These are phyloP conservation scores for Diploscapter pachys DNA, from an alignment of 1,140 invertebrate species.

Conservation along the genomic window DNA sequence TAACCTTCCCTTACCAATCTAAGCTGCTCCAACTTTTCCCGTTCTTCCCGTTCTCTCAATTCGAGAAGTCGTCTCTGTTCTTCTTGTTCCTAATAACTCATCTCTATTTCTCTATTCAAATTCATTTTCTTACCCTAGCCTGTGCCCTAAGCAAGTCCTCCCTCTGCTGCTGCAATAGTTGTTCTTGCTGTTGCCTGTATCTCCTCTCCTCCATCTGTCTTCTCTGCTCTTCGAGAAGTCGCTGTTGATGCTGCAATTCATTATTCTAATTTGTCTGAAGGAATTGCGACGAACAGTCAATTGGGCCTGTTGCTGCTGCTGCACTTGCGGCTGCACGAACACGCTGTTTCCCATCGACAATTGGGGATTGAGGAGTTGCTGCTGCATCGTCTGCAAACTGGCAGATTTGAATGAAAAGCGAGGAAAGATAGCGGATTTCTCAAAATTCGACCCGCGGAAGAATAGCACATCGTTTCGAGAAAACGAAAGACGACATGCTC, in stretches of 20 bases:
- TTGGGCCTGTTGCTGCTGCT: slow-evolving; percentile 32
- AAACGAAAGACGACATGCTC: too few species aligned
- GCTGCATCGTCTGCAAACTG: slow-evolving; percentile 29
- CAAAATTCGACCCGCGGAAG: too few species aligned
- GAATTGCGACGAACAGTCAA: background rate
- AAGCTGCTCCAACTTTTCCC: slow-evolving; percentile 8
- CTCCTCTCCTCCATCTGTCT: slow-evolving; percentile 16
- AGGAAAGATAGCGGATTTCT: too few species aligned
- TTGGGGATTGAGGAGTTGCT: background rate
- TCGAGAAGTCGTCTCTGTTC: slow-evolving; percentile 15
- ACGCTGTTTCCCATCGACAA: slow-evolving; percentile 24
- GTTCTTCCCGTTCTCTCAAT: slow-evolving; percentile 4
- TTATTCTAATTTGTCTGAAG: slow-evolving; percentile 5
- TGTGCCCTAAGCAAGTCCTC: slow-evolving; percentile 14
- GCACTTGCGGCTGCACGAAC: slow-evolving; percentile 11
- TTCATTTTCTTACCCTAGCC: slow-evolving; percentile 17
- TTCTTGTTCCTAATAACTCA: slow-evolving; percentile 21
- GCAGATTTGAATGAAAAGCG: background rate
- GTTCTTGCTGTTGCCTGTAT: slow-evolving; percentile 22
- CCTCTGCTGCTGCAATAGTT: slow-evolving; percentile 14
- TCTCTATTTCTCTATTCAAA: slow-evolving; percentile 13
- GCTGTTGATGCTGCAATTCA: slow-evolving; percentile 20
- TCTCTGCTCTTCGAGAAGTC: slow-evolving; percentile 23
- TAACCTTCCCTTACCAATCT: background rate
- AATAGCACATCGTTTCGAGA: too few species aligned